phyloP scores from a whole-genome alignment of 92 coral and sea anemone species.

The Montipora capitata region DNA sequence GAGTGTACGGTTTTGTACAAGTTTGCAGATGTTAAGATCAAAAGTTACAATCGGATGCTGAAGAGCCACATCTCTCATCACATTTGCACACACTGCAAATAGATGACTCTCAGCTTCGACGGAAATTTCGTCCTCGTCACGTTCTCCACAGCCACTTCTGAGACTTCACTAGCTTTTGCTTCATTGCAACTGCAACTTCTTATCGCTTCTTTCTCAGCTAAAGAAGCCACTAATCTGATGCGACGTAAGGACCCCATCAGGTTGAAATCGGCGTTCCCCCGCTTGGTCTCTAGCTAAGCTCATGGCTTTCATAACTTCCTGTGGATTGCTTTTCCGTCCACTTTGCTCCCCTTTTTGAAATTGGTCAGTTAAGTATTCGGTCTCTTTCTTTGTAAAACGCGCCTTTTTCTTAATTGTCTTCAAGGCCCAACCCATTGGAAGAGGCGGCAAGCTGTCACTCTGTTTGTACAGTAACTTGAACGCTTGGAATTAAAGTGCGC shows the following conservation, averaged over 20 bases:
- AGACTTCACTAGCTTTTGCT: too few relatives aligned
- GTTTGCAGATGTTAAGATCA: background rate
- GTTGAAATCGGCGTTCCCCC: conserved; percentile 47
- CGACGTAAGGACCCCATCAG: conserved; percentile 41
- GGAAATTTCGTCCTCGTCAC: background rate
- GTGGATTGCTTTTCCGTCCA: conserved; percentile 54
- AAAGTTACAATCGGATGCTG: conserved; percentile 2
- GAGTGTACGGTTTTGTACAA: background rate
- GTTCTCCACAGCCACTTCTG: background rate
- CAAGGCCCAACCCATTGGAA: conserved; percentile 5
- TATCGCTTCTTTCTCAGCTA: conserved; percentile 46
- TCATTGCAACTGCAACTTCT: background rate
- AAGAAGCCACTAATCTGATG: conserved; percentile 59
- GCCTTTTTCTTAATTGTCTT: conserved; percentile 38
- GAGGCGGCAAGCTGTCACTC: too few relatives aligned
- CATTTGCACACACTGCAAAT: conserved; percentile 1
- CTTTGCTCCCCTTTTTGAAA: conserved; percentile 52
- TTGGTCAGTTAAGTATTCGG: conserved; percentile 41
- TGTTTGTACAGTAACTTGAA: too few relatives aligned
- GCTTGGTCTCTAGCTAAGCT: conserved; percentile 35
- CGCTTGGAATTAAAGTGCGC: too few relatives aligned
- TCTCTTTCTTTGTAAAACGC: conserved; percentile 54
- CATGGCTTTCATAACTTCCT: conserved; percentile 56
- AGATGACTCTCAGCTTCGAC: background rate
- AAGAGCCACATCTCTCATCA: background rate